Base-by-base conservation (phyloP, 2,113 vertebrate genomes). In the Fulmarus glacialis region DNA sequence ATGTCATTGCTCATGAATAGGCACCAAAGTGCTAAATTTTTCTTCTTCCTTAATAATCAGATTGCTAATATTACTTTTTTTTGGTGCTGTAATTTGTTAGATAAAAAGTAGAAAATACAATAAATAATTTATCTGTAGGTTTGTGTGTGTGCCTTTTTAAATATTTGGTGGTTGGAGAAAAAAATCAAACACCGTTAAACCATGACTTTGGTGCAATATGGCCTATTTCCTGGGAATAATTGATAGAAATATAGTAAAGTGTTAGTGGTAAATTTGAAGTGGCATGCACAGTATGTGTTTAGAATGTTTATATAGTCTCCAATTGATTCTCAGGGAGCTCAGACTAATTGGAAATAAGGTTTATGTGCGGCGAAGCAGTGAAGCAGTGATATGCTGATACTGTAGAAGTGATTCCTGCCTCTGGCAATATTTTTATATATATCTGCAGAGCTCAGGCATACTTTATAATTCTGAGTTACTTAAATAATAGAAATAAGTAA, bases 311-410 rank as follows among this genome's bases (percentile, higher is more conserved):
- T 95, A 88, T 48, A 89, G 84, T 94, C 70, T 56, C 82, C 8
- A 1, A 86, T 91, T 97, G 96, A 96, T 82, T 96, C 91, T 95
- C 45, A 62, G 66, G 72, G 94, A 94, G 48, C 78, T 96, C 81
- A 30, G 50, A 91, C 96, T 97, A 96, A 98, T 97, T 98, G 96
- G 96, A 97, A 98, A 93, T 93, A 82, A 94, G 68, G 91, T 97
- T 98, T 98, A 94, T 89, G 59, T 89, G 72, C 6, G 20, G 89
- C 1, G 26, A 92, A 97, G 82, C 70, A 74, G 40, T 47, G 55
- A 95, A 92, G 84, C 93, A 89, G 43, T 81, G 95, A 82, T 93
- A 93, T 8, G 73, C 93, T 92, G 72, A 95, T 62, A 74, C 62
- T 67, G 38, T 83, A 95, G 86, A 97, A 97, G 50, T 36, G 8